A percentile compares a stretch with the other conserved stretches of the same genome.
Evolutionary conservation across 2,888 invertebrate species (phyloP).

Genomic region (Euzophera pinguis): DNA sequence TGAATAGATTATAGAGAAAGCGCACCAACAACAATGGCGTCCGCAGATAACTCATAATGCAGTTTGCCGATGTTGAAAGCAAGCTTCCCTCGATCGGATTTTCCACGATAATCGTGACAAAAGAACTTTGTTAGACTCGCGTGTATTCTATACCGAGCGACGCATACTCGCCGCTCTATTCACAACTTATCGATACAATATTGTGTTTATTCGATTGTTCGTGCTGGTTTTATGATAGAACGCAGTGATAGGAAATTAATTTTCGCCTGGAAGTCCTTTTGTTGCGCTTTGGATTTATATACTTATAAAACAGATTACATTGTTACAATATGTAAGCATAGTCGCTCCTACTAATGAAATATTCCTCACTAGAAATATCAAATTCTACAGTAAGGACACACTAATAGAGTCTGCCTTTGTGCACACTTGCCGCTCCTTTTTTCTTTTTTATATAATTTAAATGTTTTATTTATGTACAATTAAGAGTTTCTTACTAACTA

Average conservation of each 20-base stretch:
- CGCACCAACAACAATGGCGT: constrained; percentile 52
- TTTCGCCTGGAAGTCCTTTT: constrained; percentile 16
- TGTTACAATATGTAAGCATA: no score
- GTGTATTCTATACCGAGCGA: constrained; percentile 57
- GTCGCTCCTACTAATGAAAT: no score
- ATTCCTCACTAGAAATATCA: no score
- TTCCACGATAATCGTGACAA: constrained; percentile 77
- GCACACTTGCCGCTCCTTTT: no score
- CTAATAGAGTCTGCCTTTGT: no score
- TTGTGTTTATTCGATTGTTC: constrained; percentile 40
- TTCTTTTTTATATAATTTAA: no score
- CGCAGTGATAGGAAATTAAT: constrained; percentile 25
- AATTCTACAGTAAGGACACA: no score
- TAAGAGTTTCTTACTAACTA: no score
- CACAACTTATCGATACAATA: constrained; percentile 52
- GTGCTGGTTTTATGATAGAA: constrained; percentile 13
- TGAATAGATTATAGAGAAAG: constrained; percentile 51
- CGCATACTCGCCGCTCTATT: constrained; percentile 54
- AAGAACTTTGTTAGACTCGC: constrained; percentile 69
- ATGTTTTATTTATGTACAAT: no score
- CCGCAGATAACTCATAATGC: constrained; percentile 73
- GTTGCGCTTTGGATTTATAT: neutral
- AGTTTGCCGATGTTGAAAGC: constrained; percentile 74
- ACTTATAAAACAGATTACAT: no score
- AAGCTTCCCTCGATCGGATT: constrained; percentile 75